Percentiles rank a stretch among this genome's conserved stretches.
Conservation (phyloP, 2,888 invertebrate species). For the Elgonia sp. region DNA sequence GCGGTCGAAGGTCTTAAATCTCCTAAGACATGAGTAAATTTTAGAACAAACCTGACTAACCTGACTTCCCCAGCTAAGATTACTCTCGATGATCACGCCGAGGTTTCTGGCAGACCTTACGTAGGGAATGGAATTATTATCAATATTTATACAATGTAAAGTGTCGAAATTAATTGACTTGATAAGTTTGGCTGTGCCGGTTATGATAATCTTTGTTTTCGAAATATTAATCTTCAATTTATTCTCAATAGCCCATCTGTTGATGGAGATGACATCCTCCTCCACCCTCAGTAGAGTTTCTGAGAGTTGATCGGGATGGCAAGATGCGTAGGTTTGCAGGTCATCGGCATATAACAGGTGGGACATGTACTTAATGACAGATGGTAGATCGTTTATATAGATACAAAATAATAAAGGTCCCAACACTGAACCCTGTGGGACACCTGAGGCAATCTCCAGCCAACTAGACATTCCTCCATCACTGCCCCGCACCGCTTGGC, state of each 20-base stretch:
- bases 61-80: neutral
- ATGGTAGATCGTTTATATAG: neutral
- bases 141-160: neutral
- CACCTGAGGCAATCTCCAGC: neutral
- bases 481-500: neutral
- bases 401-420: neutral
- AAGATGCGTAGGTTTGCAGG: neutral
- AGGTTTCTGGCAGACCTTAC: neutral
- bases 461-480: neutral
- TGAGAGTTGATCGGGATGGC: neutral
- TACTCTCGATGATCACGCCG: neutral
- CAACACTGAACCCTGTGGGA: neutral
- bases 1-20: neutral
- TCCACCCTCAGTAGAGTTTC: neutral
- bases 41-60: neutral
- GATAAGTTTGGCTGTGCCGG: neutral
- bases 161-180: neutral
- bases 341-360: neutral
- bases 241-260: neutral
- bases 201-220: neutral
- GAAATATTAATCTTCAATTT: neutral
- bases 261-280: neutral
- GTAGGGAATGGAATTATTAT: neutral
- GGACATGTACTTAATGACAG: neutral
- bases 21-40: neutral